phyloP scores from a whole-genome alignment of 2,888 invertebrate genomes.

The Tenthredo distinguenda region DNA sequence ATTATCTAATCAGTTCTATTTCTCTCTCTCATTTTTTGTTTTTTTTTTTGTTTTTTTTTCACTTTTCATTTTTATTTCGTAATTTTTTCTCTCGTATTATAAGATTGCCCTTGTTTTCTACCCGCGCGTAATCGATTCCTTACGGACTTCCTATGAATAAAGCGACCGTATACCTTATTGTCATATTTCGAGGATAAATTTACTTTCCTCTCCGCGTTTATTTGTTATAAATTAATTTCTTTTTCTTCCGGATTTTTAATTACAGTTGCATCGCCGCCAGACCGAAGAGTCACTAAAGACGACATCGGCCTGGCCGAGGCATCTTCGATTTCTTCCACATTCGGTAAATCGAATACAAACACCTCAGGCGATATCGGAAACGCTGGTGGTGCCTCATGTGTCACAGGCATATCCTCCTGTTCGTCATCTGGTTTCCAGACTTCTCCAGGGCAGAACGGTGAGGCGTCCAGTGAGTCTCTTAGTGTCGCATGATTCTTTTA shows the following conservation, averaged over 20 bases:
- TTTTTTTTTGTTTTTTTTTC: background rate
- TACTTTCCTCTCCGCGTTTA: background rate
- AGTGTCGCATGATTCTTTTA: background rate
- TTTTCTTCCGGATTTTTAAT: conserved; percentile 70
- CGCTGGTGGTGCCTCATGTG: conserved; percentile 78
- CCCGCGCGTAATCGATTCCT: background rate
- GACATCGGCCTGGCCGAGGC: conserved; percentile 77
- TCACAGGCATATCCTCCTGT: conserved; percentile 71
- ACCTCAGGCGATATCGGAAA: conserved; percentile 72
- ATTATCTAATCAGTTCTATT: background rate
- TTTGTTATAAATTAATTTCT: background rate
- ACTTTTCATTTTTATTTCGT: too few species aligned
- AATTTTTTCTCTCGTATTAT: background rate
- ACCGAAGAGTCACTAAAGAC: conserved; percentile 83
- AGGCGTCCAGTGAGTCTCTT: conserved; percentile 76
- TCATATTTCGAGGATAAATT: background rate
- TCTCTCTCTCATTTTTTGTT: background rate
- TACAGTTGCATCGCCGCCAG: conserved; percentile 92
- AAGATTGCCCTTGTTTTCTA: background rate
- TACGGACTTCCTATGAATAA: background rate
- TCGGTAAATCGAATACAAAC: conserved; percentile 22
- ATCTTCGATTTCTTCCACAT: conserved; percentile 77
- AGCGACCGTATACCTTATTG: background rate
- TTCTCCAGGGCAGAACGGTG: conserved; percentile 76
- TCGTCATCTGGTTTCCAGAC: conserved; percentile 65